Evolutionary conservation across 2,797 vertebrate species (phyloP), one percentile per base, ranked within the genome.

Genomic region (Mormyrops boulengeri): DNA sequence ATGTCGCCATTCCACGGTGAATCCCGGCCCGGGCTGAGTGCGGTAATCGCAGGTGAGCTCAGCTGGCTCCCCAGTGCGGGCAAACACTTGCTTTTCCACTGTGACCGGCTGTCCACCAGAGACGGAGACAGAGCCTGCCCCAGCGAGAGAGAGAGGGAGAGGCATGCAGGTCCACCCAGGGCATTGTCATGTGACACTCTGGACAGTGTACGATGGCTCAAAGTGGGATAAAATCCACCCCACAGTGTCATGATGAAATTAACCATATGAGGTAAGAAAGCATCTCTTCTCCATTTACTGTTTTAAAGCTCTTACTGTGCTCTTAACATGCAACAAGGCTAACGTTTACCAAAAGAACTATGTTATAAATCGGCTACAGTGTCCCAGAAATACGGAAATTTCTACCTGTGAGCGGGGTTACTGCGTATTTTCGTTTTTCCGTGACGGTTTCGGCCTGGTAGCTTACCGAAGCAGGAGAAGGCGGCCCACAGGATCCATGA

Each of bases 1-100:
- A 11, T 91, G 95, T 38, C 93, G 94, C 96, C 95, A 96, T 91
- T 96, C 95, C 89, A 96, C 87, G 55, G 93, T 92, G 38, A 96
- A 96, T 80, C 88, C 93, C 60, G 91, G 92, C 19, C 92, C 92
- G 5, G 93, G 92, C 0, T 90, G 93, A 0, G 95, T 95, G 88
- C 91, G 93, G 69, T 95, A 96, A 44, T 86, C 92, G 87, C 95
- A 96, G 22, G 91, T 91, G 34, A 96, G 92, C 57, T 94, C 90
- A 0, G 90, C 92, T 0, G 89, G 91, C 6, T 55, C 85, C 2
- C 95, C 95, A 14, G 19, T 44, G 0, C 91, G 92, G 2, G 89
- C 84, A 34, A 94, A 95, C 66, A 96, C 93, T 0, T 92, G 93
- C 9, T 84, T 90, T 41, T 92, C 91, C 47, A 93, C 90, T 41